Conservation (phyloP, 2,797 vertebrate species). For the Yasuhikotakia modesta region DNA sequence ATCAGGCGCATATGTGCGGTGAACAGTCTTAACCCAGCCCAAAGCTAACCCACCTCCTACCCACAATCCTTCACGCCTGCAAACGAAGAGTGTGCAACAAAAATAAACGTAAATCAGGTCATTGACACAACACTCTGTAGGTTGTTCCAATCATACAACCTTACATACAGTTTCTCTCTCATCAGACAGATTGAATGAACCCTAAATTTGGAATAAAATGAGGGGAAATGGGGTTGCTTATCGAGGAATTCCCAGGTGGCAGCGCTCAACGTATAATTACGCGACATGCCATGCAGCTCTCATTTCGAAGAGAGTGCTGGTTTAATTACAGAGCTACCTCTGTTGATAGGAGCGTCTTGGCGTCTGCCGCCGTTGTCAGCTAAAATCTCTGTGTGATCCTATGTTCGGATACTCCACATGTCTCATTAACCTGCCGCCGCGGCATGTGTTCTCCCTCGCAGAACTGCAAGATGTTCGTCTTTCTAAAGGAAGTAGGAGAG, state of each 20-base stretch:
- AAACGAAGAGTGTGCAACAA: slow-evolving; percentile 56
- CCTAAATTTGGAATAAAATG: slow-evolving; percentile 57
- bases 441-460: slow-evolving; percentile 22
- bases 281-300: slow-evolving; percentile 42
- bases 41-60: background rate
- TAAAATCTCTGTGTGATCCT: slow-evolving; percentile 51
- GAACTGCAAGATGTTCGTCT: slow-evolving; percentile 37
- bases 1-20: background rate
- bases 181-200: slow-evolving; percentile 57
- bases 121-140: slow-evolving; percentile 36
- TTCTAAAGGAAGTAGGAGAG: slow-evolving; percentile 26
- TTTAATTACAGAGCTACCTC: slow-evolving; percentile 60
- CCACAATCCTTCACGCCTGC: slow-evolving; percentile 26
- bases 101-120: slow-evolving; percentile 55
- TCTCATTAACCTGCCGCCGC: slow-evolving; percentile 33
- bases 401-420: slow-evolving; percentile 36
- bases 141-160: slow-evolving; percentile 52
- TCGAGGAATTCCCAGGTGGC: slow-evolving; percentile 56
- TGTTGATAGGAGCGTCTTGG: slow-evolving; percentile 52
- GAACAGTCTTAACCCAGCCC: background rate
- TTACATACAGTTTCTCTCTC: slow-evolving; percentile 55
- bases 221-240: slow-evolving; percentile 43
- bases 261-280: slow-evolving; percentile 61
- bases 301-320: slow-evolving; percentile 56
- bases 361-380: slow-evolving; percentile 45